Evolutionary conservation across 2,888 invertebrate species (phyloP).

Genomic region (Tethea ocularis): DNA sequence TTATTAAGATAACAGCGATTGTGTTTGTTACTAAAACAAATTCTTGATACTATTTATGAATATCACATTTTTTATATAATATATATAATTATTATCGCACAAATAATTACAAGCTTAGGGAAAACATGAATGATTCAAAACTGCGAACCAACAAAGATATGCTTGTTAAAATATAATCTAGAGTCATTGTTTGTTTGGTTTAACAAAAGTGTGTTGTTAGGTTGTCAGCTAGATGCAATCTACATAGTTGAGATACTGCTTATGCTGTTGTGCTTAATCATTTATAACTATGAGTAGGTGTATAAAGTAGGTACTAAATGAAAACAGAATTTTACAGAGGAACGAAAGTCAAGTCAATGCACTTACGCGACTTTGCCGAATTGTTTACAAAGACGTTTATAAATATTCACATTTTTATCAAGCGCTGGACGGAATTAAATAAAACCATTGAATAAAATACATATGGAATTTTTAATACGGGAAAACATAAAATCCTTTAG

Average conservation of each 20-base stretch:
- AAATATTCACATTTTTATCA: slow-evolving; percentile 25
- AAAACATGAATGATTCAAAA: too few species aligned
- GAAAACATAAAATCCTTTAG: too few species aligned
- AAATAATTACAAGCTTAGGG: too few species aligned
- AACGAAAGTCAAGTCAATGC: not conserved
- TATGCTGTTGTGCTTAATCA: not conserved
- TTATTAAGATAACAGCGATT: not conserved
- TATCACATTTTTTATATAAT: too few species aligned
- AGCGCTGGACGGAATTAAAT: slow-evolving; percentile 16
- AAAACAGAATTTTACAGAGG: not conserved
- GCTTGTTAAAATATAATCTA: not conserved
- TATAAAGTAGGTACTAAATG: not conserved
- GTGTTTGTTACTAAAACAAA: too few species aligned
- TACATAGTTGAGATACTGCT: not conserved
- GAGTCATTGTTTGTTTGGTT: not conserved
- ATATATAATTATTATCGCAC: too few species aligned
- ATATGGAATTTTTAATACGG: too few species aligned
- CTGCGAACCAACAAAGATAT: too few species aligned
- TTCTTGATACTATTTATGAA: too few species aligned
- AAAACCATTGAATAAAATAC: too few species aligned
- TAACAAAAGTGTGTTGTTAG: not conserved
- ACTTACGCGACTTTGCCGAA: not conserved
- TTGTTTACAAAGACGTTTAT: slow-evolving; percentile 1
- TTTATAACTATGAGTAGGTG: not conserved
- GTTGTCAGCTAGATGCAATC: not conserved